Evolutionary conservation across 2,113 vertebrate genomes (phyloP).

Genomic region (Epinephelus lanceolatus): DNA sequence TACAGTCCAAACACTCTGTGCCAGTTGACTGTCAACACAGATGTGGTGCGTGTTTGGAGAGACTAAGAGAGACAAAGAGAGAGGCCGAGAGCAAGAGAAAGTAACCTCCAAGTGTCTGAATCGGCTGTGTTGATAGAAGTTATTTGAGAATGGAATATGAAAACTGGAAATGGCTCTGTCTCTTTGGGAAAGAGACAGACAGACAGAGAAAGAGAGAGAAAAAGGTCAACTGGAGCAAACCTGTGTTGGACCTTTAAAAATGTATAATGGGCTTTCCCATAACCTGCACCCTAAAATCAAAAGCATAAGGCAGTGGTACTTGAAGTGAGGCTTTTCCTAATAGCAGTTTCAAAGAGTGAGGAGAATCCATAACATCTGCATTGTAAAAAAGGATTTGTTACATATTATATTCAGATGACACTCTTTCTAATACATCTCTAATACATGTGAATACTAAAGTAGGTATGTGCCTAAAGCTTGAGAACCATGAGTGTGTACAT

Average conservation of each 20-base stretch:
- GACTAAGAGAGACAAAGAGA: slow-evolving; percentile 48
- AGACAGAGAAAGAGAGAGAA: slow-evolving; percentile 20
- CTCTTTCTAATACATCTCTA: not conserved
- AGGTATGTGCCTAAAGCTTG: not conserved
- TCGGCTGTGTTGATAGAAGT: slow-evolving; percentile 28
- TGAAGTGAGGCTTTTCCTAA: not conserved
- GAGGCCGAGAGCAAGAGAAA: slow-evolving; percentile 45
- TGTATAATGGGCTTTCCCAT: slow-evolving; percentile 28
- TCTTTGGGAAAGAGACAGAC: slow-evolving; percentile 6
- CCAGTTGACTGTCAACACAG: slow-evolving; percentile 71
- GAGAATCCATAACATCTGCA: not conserved
- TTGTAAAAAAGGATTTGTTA: not conserved
- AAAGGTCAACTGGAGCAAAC: slow-evolving; percentile 37
- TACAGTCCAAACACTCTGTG: slow-evolving; percentile 37
- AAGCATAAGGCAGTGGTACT: slow-evolving; percentile 19
- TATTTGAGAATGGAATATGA: slow-evolving; percentile 46
- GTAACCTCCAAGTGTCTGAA: slow-evolving; percentile 46
- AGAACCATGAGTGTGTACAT: not conserved
- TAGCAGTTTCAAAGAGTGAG: slow-evolving; percentile 1
- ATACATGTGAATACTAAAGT: not conserved
- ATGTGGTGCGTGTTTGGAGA: slow-evolving; percentile 67
- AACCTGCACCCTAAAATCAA: not conserved
- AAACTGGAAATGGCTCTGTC: slow-evolving; percentile 45
- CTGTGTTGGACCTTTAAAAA: slow-evolving; percentile 1
- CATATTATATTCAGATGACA: not conserved